Evolutionary conservation across 1,140 invertebrate genomes (phyloP), one percentile per base, ranked within the genome.

Genomic region (Drosophila miranda): DNA sequence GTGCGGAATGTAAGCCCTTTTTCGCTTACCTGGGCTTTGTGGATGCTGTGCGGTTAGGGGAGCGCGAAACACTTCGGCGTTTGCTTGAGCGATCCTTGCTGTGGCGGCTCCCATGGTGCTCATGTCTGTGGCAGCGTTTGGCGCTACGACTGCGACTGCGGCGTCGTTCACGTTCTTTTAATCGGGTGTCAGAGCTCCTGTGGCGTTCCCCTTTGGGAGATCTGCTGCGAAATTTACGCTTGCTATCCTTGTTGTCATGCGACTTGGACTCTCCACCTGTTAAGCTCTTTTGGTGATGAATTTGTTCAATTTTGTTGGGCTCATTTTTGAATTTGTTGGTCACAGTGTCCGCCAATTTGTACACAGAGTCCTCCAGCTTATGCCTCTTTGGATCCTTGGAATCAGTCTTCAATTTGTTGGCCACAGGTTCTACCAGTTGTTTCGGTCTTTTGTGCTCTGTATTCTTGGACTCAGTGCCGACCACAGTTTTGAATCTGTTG

Each of bases 71-170:
- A 30, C 74, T 82, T 6, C 55, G 55, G 0, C 53, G 67, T 28
- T 30, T 51, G 19, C 2, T 9, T 13, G 21, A 11, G 6, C 49
- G 30, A 4, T 55, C 21, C 11, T 45, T 63, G 19, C 14, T 46
- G 0, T 51, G 26, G 0, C 52, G 51, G 23, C 54, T 63, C 0
- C 46, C 28, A n/a, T 51, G 46, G 0, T 48, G 30, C 6, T 64
- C 42, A 19, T 56, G 16, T 5, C 26, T 26, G 1, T 8, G 7
- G n/a, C 9, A 44, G 14, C 56, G 70, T 7, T 34, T 73, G 8
- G 62, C 70, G 44, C 61, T 72, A 9, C 71, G 59, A 34, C 64
- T 77, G 2, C 48, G 71, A 28, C 53, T 72, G 19, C 55, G 43
- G 2, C 52, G 61, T 1, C 28, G 23, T 30, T 57, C 56, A 6